Conservation (phyloP, 1,140 invertebrate species). For the Drosophila ohnishii region DNA sequence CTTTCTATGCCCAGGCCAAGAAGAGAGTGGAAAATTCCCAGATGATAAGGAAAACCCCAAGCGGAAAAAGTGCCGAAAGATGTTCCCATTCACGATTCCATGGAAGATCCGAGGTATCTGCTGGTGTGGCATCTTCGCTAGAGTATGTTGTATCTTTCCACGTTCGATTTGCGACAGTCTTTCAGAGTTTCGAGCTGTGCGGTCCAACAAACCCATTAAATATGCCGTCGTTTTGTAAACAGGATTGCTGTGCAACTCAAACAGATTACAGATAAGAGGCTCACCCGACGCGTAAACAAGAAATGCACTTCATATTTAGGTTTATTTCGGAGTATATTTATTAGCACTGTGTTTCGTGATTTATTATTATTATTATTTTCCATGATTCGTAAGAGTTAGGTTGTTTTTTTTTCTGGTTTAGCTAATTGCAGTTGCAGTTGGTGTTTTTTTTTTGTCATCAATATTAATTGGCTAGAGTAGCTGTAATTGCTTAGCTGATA, state of each 20-base stretch:
- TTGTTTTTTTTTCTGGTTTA: constrained; percentile 28
- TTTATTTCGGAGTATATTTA: constrained; percentile 67
- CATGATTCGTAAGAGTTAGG: constrained; percentile 51
- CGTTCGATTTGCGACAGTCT: constrained; percentile 8
- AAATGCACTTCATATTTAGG: constrained; percentile 38
- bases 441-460: constrained; percentile 22
- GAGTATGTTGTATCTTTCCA: neutral
- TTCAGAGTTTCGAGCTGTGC: constrained; percentile 6
- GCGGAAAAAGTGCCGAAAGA: constrained; percentile 28
- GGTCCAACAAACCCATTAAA: constrained; percentile 49
- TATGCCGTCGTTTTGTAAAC: constrained; percentile 29
- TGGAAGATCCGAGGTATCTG: constrained; percentile 27
- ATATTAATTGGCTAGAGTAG: constrained; percentile 44
- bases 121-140: constrained; percentile 19
- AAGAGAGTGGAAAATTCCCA: constrained; percentile 65
- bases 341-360: constrained; percentile 40
- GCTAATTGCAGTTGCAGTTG: constrained; percentile 28
- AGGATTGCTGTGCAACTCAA: constrained; percentile 5
- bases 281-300: constrained; percentile 25
- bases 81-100: constrained; percentile 46
- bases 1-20: constrained; percentile 16
- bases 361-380: constrained; percentile 59
- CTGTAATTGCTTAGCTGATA: constrained; percentile 30
- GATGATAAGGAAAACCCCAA: constrained; percentile 50
- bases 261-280: constrained; percentile 16